Evolutionary conservation across 1,140 invertebrate species (phyloP).

Genomic region (Sarcophaga bullata): DNA sequence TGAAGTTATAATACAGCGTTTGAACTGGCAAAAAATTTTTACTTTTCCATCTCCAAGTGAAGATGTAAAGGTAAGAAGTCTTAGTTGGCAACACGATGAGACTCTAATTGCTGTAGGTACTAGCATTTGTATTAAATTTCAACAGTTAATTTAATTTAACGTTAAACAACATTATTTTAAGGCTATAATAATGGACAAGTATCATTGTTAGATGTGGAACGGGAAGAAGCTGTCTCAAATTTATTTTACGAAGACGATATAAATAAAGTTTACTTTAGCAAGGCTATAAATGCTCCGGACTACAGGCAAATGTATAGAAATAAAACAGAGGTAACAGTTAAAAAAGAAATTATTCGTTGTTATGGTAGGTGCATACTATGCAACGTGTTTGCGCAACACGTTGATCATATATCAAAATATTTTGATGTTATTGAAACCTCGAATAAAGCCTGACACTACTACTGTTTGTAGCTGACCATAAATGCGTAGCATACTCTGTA

Average conservation of each 20-base stretch:
- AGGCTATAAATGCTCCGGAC: conserved; percentile 54
- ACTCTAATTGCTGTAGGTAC: conserved; percentile 82
- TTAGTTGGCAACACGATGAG: conserved; percentile 95
- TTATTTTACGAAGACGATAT: conserved; percentile 70
- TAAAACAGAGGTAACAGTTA: conserved; percentile 51
- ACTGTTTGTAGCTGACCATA: no score
- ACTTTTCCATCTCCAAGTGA: conserved; percentile 79
- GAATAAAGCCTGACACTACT: no score
- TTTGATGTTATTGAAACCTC: neutral
- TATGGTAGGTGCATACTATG: neutral
- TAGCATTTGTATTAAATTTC: neutral
- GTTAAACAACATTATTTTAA: conserved; percentile 60
- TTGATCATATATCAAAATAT: neutral
- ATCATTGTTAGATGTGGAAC: conserved; percentile 86
- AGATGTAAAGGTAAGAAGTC: conserved; percentile 72
- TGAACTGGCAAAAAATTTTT: conserved; percentile 95
- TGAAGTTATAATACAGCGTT: conserved; percentile 86
- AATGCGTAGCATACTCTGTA: no score
- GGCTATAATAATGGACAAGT: conserved; percentile 77
- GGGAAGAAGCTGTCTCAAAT: conserved; percentile 82
- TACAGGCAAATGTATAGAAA: conserved; percentile 44
- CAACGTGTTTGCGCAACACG: no score
- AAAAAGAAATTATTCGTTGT: neutral
- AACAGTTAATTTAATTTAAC: conserved; percentile 46
- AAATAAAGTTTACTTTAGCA: conserved; percentile 70